Percentiles rank a stretch among this genome's conserved stretches.
Evolutionary conservation across 2,113 vertebrate species (phyloP).

Genomic region (Sturnus vulgaris): DNA sequence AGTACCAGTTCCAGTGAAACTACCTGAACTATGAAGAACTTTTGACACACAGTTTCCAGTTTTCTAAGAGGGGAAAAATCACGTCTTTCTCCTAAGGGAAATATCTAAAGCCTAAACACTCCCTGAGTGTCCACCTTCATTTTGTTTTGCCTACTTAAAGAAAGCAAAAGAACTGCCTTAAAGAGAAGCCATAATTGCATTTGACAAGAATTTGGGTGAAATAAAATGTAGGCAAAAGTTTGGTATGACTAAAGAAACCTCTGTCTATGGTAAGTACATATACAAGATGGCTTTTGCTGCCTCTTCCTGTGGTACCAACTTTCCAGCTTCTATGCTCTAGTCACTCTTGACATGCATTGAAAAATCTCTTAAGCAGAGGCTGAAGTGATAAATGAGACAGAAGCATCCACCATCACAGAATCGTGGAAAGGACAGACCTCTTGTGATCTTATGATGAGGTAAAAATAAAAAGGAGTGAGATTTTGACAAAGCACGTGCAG

Average conservation of each 20-base stretch:
- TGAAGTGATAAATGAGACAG: background rate
- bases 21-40: background rate
- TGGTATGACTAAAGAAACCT: background rate
- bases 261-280: background rate
- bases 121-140: background rate
- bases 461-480: background rate
- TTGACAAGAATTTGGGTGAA: background rate
- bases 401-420: background rate
- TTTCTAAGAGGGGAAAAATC: background rate
- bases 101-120: background rate
- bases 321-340: background rate
- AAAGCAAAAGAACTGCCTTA: background rate
- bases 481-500: background rate
- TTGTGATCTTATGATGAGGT: accelerated
- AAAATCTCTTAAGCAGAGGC: background rate
- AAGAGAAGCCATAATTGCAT: background rate
- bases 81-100: background rate
- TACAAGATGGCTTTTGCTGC: background rate
- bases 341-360: background rate
- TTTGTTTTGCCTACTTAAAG: background rate
- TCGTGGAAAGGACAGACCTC: background rate
- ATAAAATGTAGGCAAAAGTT: background rate
- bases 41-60: background rate
- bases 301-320: background rate
- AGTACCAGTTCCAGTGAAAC: background rate